Evolutionary conservation across 2,797 vertebrate species (phyloP).

Genomic region (Brachymystax lenok): DNA sequence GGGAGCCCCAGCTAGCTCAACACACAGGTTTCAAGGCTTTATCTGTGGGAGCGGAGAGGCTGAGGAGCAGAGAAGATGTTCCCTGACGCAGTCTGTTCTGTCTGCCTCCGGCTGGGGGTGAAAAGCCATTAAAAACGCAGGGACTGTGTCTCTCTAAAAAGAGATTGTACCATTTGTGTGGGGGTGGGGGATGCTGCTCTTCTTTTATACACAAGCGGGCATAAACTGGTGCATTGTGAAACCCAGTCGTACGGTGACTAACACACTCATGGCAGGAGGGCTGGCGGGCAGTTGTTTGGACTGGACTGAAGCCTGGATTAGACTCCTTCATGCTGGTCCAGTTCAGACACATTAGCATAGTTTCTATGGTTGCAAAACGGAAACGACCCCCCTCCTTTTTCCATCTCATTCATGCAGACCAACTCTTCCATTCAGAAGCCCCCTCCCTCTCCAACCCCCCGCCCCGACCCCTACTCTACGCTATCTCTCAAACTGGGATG

Average conservation of each 20-base stretch:
- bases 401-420: slow-evolving; percentile 13
- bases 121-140: slow-evolving; percentile 34
- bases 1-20: background rate
- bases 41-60: slow-evolving; percentile 7
- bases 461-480: background rate
- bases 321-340: slow-evolving; percentile 43
- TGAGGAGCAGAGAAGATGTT: slow-evolving; percentile 27
- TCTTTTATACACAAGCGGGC: slow-evolving; percentile 11
- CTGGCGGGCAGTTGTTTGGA: slow-evolving; percentile 40
- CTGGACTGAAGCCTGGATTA: slow-evolving; percentile 36
- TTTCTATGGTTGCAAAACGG: slow-evolving; percentile 53
- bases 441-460: background rate
- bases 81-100: slow-evolving; percentile 22
- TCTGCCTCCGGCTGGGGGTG: slow-evolving; percentile 10
- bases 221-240: background rate
- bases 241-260: background rate
- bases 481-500: slow-evolving; percentile 47
- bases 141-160: slow-evolving; percentile 9
- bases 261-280: background rate
- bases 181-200: slow-evolving; percentile 9
- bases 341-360: slow-evolving; percentile 46
- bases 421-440: slow-evolving; percentile 20
- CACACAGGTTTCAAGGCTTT: background rate
- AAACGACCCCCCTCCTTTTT: slow-evolving; percentile 45
- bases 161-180: slow-evolving; percentile 26